These are phyloP conservation scores for Ctenodactylus gundi DNA, from an alignment of 2,113 vertebrate genomes.

Conservation along the genomic window DNA sequence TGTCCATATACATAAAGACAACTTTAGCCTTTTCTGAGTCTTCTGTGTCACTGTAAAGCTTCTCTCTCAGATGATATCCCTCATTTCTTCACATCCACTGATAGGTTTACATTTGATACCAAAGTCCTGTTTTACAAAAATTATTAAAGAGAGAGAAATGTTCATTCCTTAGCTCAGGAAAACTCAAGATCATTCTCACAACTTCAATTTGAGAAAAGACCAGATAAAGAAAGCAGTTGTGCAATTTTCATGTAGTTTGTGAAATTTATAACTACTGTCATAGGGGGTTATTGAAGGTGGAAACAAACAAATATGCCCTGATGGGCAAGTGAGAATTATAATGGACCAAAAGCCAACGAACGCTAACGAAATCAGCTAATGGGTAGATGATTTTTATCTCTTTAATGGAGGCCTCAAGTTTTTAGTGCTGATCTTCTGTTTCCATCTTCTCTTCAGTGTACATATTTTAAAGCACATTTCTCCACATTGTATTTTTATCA, in stretches of 20 bases:
- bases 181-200: neutral
- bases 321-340: neutral
- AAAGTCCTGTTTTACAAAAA: neutral
- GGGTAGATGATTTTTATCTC: neutral
- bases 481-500: neutral
- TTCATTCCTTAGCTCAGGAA: neutral
- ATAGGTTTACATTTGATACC: neutral
- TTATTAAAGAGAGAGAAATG: neutral
- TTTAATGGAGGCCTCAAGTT: neutral
- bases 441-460: neutral
- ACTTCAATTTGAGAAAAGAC: neutral
- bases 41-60: neutral
- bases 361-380: neutral
- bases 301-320: neutral
- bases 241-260: neutral
- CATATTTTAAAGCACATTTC: conserved; percentile 33
- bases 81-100: neutral
- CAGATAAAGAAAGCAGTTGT: neutral
- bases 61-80: neutral
- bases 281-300: neutral
- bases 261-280: conserved; percentile 7
- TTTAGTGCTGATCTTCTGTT: neutral
- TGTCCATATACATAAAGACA: neutral
- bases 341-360: neutral
- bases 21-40: neutral